phyloP scores from a whole-genome alignment of 2,113 vertebrate species.

The Hemiscyllium ocellatum region DNA sequence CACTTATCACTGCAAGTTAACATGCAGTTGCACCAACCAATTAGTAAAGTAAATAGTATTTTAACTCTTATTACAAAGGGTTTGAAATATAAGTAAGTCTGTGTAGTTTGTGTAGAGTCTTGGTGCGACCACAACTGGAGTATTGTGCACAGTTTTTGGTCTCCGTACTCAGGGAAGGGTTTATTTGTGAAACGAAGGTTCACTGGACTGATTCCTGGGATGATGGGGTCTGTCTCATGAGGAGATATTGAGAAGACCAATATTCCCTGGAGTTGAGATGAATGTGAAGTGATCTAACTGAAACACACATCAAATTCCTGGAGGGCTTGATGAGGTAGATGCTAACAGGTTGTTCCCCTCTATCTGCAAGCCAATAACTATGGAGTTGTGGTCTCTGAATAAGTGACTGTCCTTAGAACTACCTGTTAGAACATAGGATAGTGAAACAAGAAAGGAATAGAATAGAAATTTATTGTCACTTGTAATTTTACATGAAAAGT shows the following conservation, averaged over 20 bases:
- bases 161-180: background rate
- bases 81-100: background rate
- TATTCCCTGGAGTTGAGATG: background rate
- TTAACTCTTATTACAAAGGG: background rate
- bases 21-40: background rate
- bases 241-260: no score
- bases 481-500: no score
- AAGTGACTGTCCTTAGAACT: background rate
- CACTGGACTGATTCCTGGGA: background rate
- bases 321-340: background rate
- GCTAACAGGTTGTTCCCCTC: background rate
- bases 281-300: background rate
- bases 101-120: background rate
- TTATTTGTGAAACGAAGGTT: no score
- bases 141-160: background rate
- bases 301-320: background rate
- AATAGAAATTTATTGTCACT: background rate
- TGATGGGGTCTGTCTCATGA: background rate
- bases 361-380: background rate
- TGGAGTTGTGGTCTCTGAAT: background rate
- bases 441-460: background rate
- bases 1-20: no score
- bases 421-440: background rate
- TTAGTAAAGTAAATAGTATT: background rate
- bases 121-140: background rate